Evolutionary conservation across 2,797 vertebrate species (phyloP).

Genomic region (Capromys pilorides): DNA sequence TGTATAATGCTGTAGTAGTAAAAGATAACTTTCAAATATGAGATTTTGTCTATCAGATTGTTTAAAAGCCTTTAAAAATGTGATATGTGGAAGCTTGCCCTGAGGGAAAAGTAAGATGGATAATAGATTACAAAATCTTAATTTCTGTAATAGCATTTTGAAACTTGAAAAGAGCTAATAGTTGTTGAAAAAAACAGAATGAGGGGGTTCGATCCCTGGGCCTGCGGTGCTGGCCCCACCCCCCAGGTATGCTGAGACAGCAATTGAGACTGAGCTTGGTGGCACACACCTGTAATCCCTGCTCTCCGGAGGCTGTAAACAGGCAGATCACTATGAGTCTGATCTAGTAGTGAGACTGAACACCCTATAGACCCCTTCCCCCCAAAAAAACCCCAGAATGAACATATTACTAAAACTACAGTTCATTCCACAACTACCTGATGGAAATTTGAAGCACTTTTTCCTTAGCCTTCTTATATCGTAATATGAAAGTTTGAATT

Average conservation of each 20-base stretch:
- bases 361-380: no score
- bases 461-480: constrained; percentile 63
- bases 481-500: constrained; percentile 71
- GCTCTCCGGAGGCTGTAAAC: no score
- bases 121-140: constrained; percentile 76
- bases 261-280: no score
- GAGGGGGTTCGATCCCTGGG: no score
- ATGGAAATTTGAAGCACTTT: constrained; percentile 70
- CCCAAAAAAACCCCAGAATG: constrained; percentile 9
- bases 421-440: constrained; percentile 62
- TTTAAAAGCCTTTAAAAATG: constrained; percentile 81
- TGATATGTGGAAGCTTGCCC: constrained; percentile 75
- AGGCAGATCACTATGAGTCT: no score
- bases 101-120: constrained; percentile 77
- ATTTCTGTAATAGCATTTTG: constrained; percentile 70
- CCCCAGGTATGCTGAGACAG: no score
- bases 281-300: no score
- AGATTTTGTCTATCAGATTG: constrained; percentile 67
- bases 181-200: constrained; percentile 55
- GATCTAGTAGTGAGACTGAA: no score
- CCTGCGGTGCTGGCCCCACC: no score
- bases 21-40: constrained; percentile 77
- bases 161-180: constrained; percentile 74
- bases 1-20: constrained; percentile 68
- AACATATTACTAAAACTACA: constrained; percentile 69